Percentiles rank a stretch among this genome's conserved stretches.
phyloP scores from a whole-genome alignment of 2,797 vertebrate genomes.

The Gymnothorax javanicus region DNA sequence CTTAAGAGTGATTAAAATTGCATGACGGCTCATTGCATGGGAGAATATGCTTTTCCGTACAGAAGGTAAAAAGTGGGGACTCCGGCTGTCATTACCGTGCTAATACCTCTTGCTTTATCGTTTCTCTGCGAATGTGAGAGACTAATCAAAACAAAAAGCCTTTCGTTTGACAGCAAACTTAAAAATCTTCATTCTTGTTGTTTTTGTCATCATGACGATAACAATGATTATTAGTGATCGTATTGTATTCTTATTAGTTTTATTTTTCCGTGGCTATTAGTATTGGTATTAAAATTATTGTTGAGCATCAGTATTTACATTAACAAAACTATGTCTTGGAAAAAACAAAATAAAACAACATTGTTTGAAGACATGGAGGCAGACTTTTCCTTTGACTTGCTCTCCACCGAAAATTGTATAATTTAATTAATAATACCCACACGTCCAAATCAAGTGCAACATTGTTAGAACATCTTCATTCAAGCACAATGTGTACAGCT shows the following conservation, averaged over 20 bases:
- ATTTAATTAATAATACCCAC: not conserved
- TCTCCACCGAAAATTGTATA: not conserved
- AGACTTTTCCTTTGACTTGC: not conserved
- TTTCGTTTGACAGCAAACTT: not conserved
- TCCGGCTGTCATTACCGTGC: conserved; percentile 52
- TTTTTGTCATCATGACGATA: not conserved
- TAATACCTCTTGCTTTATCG: not conserved
- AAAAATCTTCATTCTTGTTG: not conserved
- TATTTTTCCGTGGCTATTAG: not conserved
- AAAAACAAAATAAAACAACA: not conserved
- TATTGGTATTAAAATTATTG: not conserved
- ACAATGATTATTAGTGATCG: not conserved
- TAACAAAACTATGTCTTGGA: not conserved
- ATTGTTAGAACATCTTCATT: not conserved
- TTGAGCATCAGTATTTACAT: too few relatives aligned
- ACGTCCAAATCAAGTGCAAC: not conserved
- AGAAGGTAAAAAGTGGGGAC: conserved; percentile 49
- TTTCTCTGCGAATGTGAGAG: not conserved
- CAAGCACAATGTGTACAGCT: not conserved
- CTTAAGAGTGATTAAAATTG: conserved; percentile 78
- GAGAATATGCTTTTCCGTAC: conserved; percentile 43
- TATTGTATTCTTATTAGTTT: not conserved
- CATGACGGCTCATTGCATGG: conserved; percentile 66
- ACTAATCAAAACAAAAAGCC: not conserved
- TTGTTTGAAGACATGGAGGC: not conserved